Conservation (phyloP, 2,888 invertebrate species). For the Zootermopsis nevadensis region DNA sequence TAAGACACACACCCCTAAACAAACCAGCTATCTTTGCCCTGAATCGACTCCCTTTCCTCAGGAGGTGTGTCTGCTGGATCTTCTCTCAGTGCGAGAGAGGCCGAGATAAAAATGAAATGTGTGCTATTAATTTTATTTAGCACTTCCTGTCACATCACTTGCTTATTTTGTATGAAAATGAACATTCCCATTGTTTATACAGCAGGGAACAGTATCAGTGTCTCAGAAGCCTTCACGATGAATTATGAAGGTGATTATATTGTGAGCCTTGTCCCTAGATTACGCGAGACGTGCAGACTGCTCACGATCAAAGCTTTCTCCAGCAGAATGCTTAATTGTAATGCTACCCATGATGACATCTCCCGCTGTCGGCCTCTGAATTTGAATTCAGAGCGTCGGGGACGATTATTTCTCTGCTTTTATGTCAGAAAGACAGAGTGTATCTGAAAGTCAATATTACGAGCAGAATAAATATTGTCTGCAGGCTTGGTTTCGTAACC, state of each 20-base stretch:
- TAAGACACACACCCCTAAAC: too few species aligned
- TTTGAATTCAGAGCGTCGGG: constrained; percentile 14
- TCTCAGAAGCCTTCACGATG: too few species aligned
- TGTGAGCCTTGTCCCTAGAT: neutral
- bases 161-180: too few species aligned
- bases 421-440: neutral
- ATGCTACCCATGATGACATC: constrained; percentile 14
- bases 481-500: neutral
- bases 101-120: too few species aligned
- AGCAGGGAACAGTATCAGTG: too few species aligned
- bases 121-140: too few species aligned
- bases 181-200: too few species aligned
- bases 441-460: neutral
- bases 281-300: neutral
- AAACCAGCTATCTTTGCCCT: too few species aligned
- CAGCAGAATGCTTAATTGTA: constrained; percentile 12
- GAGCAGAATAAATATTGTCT: neutral
- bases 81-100: too few species aligned
- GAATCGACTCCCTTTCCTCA: too few species aligned
- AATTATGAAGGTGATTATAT: neutral
- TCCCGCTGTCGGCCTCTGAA: neutral
- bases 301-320: constrained; percentile 14
- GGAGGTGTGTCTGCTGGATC: too few species aligned
- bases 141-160: too few species aligned
- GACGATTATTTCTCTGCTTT: neutral